Base-by-base conservation (phyloP, 2,113 vertebrate species). In the Rallus limicola region DNA sequence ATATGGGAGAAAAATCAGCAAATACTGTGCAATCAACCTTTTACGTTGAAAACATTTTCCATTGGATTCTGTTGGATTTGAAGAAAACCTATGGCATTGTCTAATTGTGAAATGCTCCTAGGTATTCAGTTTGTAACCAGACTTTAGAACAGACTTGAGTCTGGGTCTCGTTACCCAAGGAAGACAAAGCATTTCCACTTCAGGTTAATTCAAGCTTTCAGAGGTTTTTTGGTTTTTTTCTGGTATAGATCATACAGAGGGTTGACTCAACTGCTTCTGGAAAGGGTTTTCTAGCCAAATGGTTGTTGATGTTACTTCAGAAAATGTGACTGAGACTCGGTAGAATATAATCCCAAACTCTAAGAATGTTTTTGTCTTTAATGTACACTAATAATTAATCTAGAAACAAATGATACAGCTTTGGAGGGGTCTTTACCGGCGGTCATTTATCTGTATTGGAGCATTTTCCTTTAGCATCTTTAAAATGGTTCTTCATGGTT, bases 241-340 rank as follows among this genome's bases (percentile, higher is more conserved):
- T 64, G 68, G 38, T 86, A n/a, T 21, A 84, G 86, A 79, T 95
- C 72, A 88, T 90, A n/a, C 44, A 80, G 82, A 92, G 38, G 33
- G 70, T 90, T 93, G 89, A 85, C 70, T 94, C 79, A 86, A 64
- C 77, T 96, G 62, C 95, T 90, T 25, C 53, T 84, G 65, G 58
- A 68, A 88, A 83, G 24, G 14, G 2, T 88, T 96, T 88, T 88
- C 65, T 82, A 86, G 80, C 64, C 62, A 92, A 90, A 86, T 78
- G 15, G 52, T 53, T 87, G 46, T 79, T 94, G 76, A 60, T 81
- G 29, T 58, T 90, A 55, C 76, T 36, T 76, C 59, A 72, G 67
- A 94, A 95, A 79, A 92, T 82, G 53, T 85, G 68, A 60, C 60
- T 13, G 28, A 68, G 53, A 72, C 28, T 64, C 2, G 0, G 56